These are phyloP conservation scores for Psittacula echo DNA, from an alignment of 2,797 vertebrate genomes.

Conservation along the genomic window DNA sequence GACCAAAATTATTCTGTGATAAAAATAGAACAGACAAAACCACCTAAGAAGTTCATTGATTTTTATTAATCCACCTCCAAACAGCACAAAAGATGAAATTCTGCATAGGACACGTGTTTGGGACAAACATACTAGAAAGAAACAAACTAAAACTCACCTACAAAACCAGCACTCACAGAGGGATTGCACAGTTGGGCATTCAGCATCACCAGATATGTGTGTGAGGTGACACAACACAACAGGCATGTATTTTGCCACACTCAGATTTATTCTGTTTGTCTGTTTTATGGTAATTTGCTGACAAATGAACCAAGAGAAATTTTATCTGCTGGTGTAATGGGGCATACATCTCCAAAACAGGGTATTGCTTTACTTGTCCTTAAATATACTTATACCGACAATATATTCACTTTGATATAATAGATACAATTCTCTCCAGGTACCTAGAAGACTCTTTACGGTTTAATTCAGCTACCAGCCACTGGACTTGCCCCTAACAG, in stretches of 20 bases:
- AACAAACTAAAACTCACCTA: not conserved
- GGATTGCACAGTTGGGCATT: not conserved
- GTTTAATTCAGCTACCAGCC: not conserved
- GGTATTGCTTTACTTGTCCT: not conserved
- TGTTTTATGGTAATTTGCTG: not conserved
- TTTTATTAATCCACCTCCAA: not conserved
- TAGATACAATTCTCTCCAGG: not conserved
- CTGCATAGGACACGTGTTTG: not conserved
- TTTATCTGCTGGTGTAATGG: not conserved
- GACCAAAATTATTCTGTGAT: not conserved
- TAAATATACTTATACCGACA: not conserved
- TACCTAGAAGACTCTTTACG: constrained; percentile 10
- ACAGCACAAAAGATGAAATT: not conserved
- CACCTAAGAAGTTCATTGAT: rapidly evolving
- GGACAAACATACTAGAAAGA: not conserved
- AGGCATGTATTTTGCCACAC: not conserved
- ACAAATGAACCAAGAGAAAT: not conserved
- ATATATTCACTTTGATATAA: not conserved
- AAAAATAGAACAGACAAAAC: not conserved
- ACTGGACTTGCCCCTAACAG: not conserved
- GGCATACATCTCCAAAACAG: not conserved
- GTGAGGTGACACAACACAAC: not conserved
- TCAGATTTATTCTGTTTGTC: not conserved
- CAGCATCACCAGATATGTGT: not conserved
- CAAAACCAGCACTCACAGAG: not conserved